A percentile compares a stretch with the other conserved stretches of the same genome.
Evolutionary conservation across 2,888 invertebrate species (phyloP).

Genomic region (Microplitis manilae): DNA sequence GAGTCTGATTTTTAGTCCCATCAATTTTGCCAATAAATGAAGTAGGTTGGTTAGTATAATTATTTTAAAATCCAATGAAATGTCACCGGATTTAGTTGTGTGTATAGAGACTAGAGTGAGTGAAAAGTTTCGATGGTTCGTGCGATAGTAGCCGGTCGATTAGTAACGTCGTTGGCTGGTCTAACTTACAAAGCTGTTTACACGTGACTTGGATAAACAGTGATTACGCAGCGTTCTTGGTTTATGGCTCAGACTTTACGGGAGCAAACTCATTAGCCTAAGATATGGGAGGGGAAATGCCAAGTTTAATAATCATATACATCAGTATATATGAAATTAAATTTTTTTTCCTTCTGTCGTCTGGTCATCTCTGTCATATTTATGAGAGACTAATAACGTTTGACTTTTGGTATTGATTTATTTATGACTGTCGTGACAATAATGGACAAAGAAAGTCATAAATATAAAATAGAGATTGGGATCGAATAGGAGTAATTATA

Average conservation of each 20-base stretch:
- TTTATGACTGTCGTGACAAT: background rate
- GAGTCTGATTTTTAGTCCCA: no score
- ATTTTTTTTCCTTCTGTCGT: no score
- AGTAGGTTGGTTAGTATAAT: no score
- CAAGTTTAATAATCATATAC: background rate
- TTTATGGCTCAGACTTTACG: background rate
- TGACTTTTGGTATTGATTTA: background rate
- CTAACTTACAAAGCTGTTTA: conserved; percentile 46
- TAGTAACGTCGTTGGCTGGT: conserved; percentile 28
- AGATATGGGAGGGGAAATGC: background rate
- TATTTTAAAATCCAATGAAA: background rate
- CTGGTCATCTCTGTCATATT: no score
- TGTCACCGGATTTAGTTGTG: background rate
- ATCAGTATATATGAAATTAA: no score
- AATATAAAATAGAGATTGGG: background rate
- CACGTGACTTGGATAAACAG: conserved; percentile 50
- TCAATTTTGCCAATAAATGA: no score
- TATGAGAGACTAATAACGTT: no score
- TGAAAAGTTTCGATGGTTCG: conserved; percentile 45
- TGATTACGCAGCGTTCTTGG: conserved; percentile 35
- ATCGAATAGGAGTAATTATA: background rate
- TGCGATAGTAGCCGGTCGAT: conserved; percentile 35
- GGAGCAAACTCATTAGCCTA: conserved; percentile 41
- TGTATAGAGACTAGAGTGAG: background rate
- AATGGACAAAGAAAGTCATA: background rate